Conservation (phyloP, 2,888 invertebrate species). For the Hirudinaria manillensis region DNA sequence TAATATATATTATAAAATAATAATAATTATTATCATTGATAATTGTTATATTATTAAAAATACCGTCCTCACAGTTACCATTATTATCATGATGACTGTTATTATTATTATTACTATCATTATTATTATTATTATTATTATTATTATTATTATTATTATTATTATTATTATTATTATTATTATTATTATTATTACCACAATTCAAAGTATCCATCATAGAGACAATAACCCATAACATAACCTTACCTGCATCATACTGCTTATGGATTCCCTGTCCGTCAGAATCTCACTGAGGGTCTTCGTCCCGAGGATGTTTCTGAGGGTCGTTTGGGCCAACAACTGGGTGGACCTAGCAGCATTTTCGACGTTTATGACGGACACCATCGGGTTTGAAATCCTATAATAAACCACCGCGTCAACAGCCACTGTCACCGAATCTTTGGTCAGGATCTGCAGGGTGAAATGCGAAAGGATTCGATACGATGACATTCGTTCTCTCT, state of each 20-base stretch:
- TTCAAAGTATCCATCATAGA: too few relatives aligned
- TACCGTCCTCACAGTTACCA: too few relatives aligned
- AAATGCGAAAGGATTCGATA: not conserved
- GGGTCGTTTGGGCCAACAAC: slow-evolving; percentile 49
- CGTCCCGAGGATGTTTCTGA: slow-evolving; percentile 45
- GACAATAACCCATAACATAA: too few relatives aligned
- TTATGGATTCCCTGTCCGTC: slow-evolving; percentile 49
- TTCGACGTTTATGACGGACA: slow-evolving; percentile 46
- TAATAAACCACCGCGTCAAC: slow-evolving; percentile 44
- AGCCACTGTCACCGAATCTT: slow-evolving; percentile 50
- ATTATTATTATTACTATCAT: too few relatives aligned
- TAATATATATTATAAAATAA: too few relatives aligned
- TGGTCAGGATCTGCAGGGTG: slow-evolving; percentile 47
- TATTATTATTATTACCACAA: too few relatives aligned
- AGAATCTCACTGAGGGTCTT: slow-evolving; percentile 49
- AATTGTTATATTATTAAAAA: too few relatives aligned
- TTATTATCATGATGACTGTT: too few relatives aligned
- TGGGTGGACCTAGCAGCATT: slow-evolving; percentile 49
- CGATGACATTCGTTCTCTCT: not conserved
- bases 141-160: too few relatives aligned
- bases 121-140: too few relatives aligned
- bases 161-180: too few relatives aligned
- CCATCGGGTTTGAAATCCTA: slow-evolving; percentile 47
- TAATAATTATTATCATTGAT: too few relatives aligned
- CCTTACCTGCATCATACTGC: slow-evolving; percentile 36